A percentile compares a stretch with the other conserved stretches of the same genome.
Conservation (phyloP, 2,113 vertebrate species). For the Micromys minutus region DNA sequence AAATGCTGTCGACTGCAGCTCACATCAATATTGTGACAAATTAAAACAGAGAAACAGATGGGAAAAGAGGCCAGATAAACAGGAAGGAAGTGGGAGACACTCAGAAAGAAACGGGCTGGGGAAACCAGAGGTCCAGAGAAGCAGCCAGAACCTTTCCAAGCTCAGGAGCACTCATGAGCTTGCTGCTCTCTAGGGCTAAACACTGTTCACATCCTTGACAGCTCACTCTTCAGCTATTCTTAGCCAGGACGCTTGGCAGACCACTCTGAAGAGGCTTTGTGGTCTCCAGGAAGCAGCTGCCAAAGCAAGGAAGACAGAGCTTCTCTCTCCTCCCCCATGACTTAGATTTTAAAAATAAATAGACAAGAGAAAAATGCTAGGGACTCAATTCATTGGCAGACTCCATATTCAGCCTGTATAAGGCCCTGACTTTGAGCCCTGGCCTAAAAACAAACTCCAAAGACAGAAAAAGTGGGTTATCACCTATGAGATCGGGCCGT, state of each 20-base stretch:
- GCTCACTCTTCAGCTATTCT: neutral
- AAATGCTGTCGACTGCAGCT: neutral
- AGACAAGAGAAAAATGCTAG: neutral
- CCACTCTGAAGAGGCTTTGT: neutral
- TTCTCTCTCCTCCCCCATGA: neutral
- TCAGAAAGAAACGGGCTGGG: neutral
- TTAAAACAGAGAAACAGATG: neutral
- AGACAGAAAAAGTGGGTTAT: neutral
- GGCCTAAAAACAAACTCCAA: neutral
- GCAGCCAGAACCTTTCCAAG: neutral
- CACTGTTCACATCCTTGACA: neutral
- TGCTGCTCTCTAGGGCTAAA: neutral
- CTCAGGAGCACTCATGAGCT: neutral
- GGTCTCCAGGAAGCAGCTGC: neutral
- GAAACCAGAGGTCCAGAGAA: neutral
- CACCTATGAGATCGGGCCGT: too few species aligned
- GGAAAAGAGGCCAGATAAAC: neutral
- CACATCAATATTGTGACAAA: accelerated
- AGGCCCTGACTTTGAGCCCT: neutral
- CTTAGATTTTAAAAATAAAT: neutral
- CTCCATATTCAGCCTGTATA: too few species aligned
- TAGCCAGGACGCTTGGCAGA: neutral
- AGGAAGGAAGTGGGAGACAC: neutral
- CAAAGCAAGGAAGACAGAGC: neutral
- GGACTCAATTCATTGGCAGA: neutral